A percentile compares a stretch with the other conserved stretches of the same genome.
Evolutionary conservation across 2,888 invertebrate genomes (phyloP).

Genomic region (Agriotes lineatus): DNA sequence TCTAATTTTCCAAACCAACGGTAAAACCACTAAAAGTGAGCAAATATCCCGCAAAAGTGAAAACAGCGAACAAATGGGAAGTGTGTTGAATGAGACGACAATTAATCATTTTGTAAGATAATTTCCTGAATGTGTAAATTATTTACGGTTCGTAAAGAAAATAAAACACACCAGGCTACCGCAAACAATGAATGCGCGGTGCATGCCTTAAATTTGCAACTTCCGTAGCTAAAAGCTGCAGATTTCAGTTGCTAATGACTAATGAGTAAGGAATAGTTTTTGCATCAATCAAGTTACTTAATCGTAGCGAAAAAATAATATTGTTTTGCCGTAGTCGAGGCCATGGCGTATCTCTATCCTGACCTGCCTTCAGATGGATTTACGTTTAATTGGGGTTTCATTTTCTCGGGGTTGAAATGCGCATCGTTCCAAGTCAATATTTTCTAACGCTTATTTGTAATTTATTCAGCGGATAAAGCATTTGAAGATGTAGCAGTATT

Average conservation of each 20-base stretch:
- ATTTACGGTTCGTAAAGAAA: slow-evolving; percentile 14
- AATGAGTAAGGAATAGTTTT: neutral
- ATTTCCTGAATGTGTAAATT: slow-evolving; percentile 16
- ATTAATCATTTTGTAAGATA: slow-evolving; percentile 18
- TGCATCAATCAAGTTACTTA: too few relatives aligned
- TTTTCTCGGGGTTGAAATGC: too few relatives aligned
- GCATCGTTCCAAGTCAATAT: too few relatives aligned
- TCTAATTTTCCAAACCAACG: too few relatives aligned
- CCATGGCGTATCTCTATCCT: too few relatives aligned
- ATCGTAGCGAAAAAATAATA: too few relatives aligned
- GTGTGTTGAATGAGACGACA: neutral
- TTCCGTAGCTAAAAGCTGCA: neutral
- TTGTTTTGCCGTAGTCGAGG: too few relatives aligned
- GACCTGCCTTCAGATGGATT: too few relatives aligned
- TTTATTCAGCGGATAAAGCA: too few relatives aligned
- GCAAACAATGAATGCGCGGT: neutral
- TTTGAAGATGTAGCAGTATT: too few relatives aligned
- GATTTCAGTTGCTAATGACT: neutral
- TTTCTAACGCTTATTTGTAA: too few relatives aligned
- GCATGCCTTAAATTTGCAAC: slow-evolving; percentile 5
- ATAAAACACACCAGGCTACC: slow-evolving; percentile 1
- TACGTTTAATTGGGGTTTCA: too few relatives aligned
- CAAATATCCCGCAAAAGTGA: neutral
- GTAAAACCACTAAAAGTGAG: neutral
- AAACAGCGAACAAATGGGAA: neutral